Conservation (phyloP, 2,888 invertebrate genomes). For the Cetonia aurata region DNA sequence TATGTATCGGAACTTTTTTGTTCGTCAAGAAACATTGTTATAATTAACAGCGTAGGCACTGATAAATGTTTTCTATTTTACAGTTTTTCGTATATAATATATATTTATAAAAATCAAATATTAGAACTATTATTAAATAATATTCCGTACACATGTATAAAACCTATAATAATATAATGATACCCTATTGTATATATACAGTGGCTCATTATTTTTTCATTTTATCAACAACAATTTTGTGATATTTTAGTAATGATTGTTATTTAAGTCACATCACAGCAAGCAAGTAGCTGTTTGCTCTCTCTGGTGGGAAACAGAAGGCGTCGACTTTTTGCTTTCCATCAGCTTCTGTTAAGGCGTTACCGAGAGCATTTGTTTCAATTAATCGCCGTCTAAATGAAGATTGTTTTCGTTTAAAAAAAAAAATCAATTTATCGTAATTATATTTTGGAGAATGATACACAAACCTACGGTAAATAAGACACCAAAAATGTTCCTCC, state of each 20-base stretch:
- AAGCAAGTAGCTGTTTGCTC: conserved; percentile 62
- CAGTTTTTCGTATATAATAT: conserved; percentile 16
- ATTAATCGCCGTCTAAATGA: conserved; percentile 14
- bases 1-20: not conserved
- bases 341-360: conserved; percentile 54
- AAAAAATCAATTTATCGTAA: not conserved
- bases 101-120: conserved; percentile 45
- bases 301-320: conserved; percentile 58
- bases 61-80: conserved; percentile 32
- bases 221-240: conserved; percentile 71
- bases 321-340: conserved; percentile 50
- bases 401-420: conserved; percentile 7
- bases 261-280: conserved; percentile 70
- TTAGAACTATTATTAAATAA: conserved; percentile 43
- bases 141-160: conserved; percentile 57
- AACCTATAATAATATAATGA: conserved; percentile 27
- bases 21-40: too few relatives aligned
- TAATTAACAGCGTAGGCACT: not conserved
- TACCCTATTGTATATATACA: conserved; percentile 54
- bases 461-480: not conserved
- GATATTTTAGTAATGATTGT: conserved; percentile 72
- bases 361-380: conserved; percentile 44
- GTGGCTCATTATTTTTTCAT: conserved; percentile 69
- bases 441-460: not conserved
- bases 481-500: conserved; percentile 31